These are phyloP conservation scores for Tapirus indicus DNA, from an alignment of 2,797 vertebrate species.

Conservation along the genomic window DNA sequence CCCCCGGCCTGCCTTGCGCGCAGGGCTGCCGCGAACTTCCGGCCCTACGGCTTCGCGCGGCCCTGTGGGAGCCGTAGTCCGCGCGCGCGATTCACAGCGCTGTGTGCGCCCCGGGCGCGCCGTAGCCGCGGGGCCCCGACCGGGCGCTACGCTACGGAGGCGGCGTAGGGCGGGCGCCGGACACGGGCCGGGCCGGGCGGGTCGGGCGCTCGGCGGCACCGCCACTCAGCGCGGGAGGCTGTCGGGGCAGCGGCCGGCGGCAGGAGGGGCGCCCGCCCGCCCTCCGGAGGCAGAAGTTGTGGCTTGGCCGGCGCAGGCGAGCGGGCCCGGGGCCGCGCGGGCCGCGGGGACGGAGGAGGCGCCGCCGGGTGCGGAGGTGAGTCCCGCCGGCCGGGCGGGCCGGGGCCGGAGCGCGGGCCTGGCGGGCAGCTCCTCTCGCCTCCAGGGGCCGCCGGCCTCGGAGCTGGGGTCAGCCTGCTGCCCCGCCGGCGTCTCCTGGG, in stretches of 20 bases:
- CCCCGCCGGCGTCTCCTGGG: not conserved
- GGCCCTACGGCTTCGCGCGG: conserved; percentile 29
- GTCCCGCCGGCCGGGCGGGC: not conserved
- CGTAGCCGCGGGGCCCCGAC: conserved; percentile 64
- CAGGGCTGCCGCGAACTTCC: not conserved
- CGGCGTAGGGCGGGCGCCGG: conserved; percentile 78
- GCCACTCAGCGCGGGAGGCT: conserved; percentile 77
- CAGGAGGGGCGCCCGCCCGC: not conserved
- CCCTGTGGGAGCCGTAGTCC: conserved; percentile 85
- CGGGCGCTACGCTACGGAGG: conserved; percentile 83
- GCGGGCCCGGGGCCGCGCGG: conserved; percentile 33
- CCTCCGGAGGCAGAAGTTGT: conserved; percentile 59
- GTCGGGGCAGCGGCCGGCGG: not conserved
- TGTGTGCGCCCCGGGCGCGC: conserved; percentile 80
- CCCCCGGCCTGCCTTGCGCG: conserved; percentile 3
- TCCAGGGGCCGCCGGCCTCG: not conserved
- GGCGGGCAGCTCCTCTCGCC: not conserved
- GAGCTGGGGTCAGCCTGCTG: not conserved
- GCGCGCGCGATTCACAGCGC: conserved; percentile 74
- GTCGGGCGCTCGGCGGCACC: conserved; percentile 26
- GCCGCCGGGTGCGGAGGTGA: conserved; percentile 75
- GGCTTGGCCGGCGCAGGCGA: conserved; percentile 29
- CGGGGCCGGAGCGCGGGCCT: not conserved
- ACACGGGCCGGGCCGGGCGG: conserved; percentile 48
- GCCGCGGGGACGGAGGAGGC: conserved; percentile 56